Conservation (phyloP, 2,113 vertebrate species). For the Zosterops pallidus region DNA sequence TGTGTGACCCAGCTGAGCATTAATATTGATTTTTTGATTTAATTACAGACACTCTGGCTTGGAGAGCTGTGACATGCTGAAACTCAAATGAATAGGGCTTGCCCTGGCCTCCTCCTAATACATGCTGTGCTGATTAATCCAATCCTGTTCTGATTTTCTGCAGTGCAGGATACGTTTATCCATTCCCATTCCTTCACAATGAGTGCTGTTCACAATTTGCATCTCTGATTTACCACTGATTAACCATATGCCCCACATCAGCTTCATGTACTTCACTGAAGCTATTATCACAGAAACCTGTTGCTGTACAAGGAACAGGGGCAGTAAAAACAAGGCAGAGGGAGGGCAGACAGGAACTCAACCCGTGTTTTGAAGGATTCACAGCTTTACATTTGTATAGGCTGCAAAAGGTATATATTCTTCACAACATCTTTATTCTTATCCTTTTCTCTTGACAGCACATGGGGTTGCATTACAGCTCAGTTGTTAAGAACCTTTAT, state of each 20-base stretch:
- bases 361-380: not conserved
- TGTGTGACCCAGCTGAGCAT: slow-evolving; percentile 25
- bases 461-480: not conserved
- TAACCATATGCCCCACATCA: not conserved
- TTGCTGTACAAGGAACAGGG: not conserved
- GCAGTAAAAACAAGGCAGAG: not conserved
- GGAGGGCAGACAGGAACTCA: not conserved
- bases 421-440: not conserved
- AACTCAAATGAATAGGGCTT: slow-evolving; percentile 37
- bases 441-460: not conserved
- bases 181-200: not conserved
- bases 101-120: not conserved
- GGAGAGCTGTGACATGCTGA: slow-evolving; percentile 33
- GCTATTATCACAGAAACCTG: not conserved
- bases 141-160: slow-evolving; percentile 25
- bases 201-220: not conserved
- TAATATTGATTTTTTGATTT: slow-evolving; percentile 47
- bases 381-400: not conserved
- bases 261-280: not conserved
- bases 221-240: not conserved
- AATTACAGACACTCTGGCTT: slow-evolving; percentile 43
- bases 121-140: slow-evolving; percentile 38
- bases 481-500: not conserved
- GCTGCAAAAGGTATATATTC: not conserved
- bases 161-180: not conserved